Percentiles rank a stretch among this genome's conserved stretches.
These are phyloP conservation scores for Dicaeum eximium DNA, from an alignment of 2,113 vertebrate species.

Conservation along the genomic window DNA sequence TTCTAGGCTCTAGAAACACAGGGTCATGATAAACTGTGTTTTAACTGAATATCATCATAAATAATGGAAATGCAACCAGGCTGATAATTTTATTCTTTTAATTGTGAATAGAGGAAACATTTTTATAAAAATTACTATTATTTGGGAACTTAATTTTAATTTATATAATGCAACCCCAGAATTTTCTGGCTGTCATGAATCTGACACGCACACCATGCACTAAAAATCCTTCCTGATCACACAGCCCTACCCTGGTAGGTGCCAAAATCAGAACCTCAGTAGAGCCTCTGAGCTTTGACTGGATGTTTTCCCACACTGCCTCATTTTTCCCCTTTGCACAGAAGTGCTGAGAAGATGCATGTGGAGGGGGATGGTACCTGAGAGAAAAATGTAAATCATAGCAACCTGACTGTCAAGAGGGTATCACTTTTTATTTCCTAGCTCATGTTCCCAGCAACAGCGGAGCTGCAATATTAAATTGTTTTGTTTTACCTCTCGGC, in stretches of 20 bases:
- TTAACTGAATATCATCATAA: not conserved
- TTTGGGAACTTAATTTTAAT: not conserved
- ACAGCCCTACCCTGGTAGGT: not conserved
- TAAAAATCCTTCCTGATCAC: not conserved
- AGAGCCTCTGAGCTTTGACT: not conserved
- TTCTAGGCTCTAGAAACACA: not conserved
- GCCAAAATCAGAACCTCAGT: not conserved
- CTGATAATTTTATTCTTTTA: not conserved
- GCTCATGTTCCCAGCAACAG: not conserved
- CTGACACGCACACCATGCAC: not conserved
- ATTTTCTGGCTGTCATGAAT: not conserved
- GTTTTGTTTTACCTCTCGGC: not conserved
- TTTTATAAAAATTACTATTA: not conserved
- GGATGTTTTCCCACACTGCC: slow-evolving; percentile 11
- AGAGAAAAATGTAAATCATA: slow-evolving; percentile 21
- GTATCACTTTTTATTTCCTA: slow-evolving; percentile 43
- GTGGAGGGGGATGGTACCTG: not conserved
- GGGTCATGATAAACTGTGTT: not conserved
- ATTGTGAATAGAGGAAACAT: not conserved
- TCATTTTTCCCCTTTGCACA: not conserved
- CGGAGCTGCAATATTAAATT: not conserved
- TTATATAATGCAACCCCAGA: not conserved
- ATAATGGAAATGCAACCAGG: not conserved
- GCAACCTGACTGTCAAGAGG: slow-evolving; percentile 39
- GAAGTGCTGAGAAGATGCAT: not conserved